Evolutionary conservation across 2,113 vertebrate species (phyloP).

Genomic region (Lophotis ruficrista): DNA sequence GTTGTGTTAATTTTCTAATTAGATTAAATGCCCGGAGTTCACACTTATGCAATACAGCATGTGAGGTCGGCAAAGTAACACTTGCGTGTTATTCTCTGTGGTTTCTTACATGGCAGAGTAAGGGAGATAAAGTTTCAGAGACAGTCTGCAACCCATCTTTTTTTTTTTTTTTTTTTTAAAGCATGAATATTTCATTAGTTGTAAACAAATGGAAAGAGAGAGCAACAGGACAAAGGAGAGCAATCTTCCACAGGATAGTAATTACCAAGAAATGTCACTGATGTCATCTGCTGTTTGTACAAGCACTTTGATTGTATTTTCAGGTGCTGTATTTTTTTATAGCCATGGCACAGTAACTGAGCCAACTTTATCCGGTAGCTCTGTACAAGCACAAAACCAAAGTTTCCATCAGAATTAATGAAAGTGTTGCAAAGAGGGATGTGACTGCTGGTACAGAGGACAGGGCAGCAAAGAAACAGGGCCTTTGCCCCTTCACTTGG

Average conservation of each 20-base stretch:
- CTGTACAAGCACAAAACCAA: not conserved
- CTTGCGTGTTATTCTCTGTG: not conserved
- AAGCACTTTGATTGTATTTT: not conserved
- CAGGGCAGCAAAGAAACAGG: not conserved
- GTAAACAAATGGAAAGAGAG: slow-evolving; percentile 2
- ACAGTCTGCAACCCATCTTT: not conserved
- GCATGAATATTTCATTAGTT: not conserved
- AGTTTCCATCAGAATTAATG: not conserved
- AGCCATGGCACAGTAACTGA: not conserved
- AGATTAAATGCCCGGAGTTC: not conserved
- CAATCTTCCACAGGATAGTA: not conserved
- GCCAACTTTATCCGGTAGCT: not conserved
- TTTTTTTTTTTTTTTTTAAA: not conserved
- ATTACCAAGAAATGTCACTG: not conserved
- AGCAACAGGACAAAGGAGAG: not conserved
- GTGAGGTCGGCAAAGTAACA: not conserved
- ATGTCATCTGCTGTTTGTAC: not conserved
- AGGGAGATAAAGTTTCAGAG: not conserved
- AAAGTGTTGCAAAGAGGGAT: not conserved
- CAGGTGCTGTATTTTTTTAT: not conserved
- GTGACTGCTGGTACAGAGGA: not conserved
- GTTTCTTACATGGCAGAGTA: not conserved
- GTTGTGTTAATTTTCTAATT: not conserved
- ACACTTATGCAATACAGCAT: fast-evolving
- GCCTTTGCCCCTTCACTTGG: not conserved